phyloP scores from a whole-genome alignment of 2,888 invertebrate species.

The Thysanoteuthis rhombus region DNA sequence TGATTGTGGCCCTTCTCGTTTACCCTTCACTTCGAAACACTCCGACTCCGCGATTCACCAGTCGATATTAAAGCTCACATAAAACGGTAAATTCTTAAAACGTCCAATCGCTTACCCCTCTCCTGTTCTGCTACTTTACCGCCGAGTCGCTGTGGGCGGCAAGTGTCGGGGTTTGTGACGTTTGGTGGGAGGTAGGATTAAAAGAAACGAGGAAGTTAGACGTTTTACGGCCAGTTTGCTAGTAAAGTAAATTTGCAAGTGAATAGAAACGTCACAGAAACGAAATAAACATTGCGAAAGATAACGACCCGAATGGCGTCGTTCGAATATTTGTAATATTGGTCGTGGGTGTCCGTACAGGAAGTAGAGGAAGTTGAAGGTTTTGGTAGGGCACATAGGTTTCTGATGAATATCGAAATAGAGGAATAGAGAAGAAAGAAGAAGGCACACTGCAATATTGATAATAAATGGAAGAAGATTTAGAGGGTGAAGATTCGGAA shows the following conservation, averaged over 20 bases:
- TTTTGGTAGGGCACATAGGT: no score
- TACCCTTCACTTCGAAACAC: background rate
- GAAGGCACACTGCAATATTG: background rate
- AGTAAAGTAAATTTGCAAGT: background rate
- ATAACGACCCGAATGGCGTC: background rate
- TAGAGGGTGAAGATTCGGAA: no score
- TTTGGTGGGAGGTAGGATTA: background rate
- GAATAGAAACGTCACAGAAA: background rate
- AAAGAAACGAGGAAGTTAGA: background rate
- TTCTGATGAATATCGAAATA: no score
- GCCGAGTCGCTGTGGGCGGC: background rate
- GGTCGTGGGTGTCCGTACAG: no score
- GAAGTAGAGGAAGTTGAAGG: no score
- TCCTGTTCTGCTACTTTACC: background rate
- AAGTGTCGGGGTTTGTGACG: background rate
- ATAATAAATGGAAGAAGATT: background rate
- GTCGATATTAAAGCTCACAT: background rate
- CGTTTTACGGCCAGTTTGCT: background rate
- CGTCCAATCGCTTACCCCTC: background rate
- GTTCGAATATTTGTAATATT: no score
- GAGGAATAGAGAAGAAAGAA: background rate
- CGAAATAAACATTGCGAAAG: background rate
- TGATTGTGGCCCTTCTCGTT: background rate
- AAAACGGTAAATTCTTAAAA: background rate
- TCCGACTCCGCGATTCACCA: background rate